These are phyloP conservation scores for Typhlichthys subterraneus DNA, from an alignment of 2,797 vertebrate genomes.

Conservation along the genomic window DNA sequence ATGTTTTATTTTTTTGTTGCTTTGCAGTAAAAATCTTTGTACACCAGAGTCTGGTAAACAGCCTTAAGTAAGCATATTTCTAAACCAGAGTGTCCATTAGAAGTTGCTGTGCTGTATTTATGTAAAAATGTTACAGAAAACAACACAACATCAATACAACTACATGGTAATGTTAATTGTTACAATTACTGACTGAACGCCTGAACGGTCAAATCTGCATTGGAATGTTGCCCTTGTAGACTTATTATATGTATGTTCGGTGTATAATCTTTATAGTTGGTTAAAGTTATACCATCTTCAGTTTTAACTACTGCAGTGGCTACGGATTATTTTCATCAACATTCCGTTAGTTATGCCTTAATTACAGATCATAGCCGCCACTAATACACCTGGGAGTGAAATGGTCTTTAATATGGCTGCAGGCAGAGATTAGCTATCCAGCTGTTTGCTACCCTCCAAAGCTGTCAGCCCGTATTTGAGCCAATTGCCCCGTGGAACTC, in stretches of 20 bases:
- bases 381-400: slow-evolving; percentile 71
- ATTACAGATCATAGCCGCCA: slow-evolving; percentile 78
- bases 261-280: neutral
- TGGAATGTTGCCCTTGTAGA: neutral
- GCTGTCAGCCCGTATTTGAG: slow-evolving; percentile 78
- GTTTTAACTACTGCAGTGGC: slow-evolving; percentile 56
- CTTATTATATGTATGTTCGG: neutral
- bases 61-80: neutral
- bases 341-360: slow-evolving; percentile 77
- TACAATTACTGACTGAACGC: no score
- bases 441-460: slow-evolving; percentile 76
- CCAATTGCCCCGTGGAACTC: slow-evolving; percentile 74
- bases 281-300: slow-evolving; percentile 45
- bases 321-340: slow-evolving; percentile 75
- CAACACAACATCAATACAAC: no score
- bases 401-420: slow-evolving; percentile 73
- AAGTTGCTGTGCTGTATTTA: no score
- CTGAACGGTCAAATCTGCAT: no score
- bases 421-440: slow-evolving; percentile 75
- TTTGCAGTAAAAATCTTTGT: no score
- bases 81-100: no score
- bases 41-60: slow-evolving; percentile 26
- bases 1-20: no score
- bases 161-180: no score
- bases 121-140: no score